Percentiles rank a stretch among this genome's conserved stretches.
Conservation (phyloP, 2,888 invertebrate genomes). For the Eupithecia insigniata region DNA sequence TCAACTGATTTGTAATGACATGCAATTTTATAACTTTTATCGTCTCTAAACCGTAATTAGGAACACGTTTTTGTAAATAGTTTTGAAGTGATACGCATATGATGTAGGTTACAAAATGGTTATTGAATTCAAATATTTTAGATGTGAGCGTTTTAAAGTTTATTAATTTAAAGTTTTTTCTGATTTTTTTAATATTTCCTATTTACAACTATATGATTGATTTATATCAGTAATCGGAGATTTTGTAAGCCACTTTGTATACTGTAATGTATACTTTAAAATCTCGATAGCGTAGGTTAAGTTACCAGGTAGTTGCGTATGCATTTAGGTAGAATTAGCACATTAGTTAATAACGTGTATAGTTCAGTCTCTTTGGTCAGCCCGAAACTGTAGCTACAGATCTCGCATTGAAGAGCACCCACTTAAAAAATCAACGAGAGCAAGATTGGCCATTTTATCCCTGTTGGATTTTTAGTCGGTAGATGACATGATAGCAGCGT, state of each 20-base stretch:
- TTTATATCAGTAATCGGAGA: constrained; percentile 23
- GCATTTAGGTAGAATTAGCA: constrained; percentile 75
- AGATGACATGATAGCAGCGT: not conserved
- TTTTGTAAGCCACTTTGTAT: constrained; percentile 31
- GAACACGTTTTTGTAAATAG: constrained; percentile 69
- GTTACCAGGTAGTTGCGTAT: constrained; percentile 72
- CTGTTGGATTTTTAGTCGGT: not conserved
- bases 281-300: constrained; percentile 67
- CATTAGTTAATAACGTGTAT: constrained; percentile 47
- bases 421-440: not conserved
- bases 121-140: constrained; percentile 76
- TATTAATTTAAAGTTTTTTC: constrained; percentile 30
- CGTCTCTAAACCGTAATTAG: constrained; percentile 49
- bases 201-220: constrained; percentile 52
- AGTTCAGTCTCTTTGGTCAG: not conserved
- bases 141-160: constrained; percentile 67
- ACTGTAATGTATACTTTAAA: constrained; percentile 47
- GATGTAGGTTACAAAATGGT: constrained; percentile 62
- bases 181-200: constrained; percentile 61
- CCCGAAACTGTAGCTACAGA: not conserved
- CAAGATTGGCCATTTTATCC: not conserved
- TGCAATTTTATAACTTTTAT: constrained; percentile 61
- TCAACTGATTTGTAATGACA: constrained; percentile 63
- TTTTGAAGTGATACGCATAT: constrained; percentile 58
- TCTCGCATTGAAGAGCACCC: not conserved